Conservation (phyloP, 2,113 vertebrate genomes). For the Sylvilagus bachmani region DNA sequence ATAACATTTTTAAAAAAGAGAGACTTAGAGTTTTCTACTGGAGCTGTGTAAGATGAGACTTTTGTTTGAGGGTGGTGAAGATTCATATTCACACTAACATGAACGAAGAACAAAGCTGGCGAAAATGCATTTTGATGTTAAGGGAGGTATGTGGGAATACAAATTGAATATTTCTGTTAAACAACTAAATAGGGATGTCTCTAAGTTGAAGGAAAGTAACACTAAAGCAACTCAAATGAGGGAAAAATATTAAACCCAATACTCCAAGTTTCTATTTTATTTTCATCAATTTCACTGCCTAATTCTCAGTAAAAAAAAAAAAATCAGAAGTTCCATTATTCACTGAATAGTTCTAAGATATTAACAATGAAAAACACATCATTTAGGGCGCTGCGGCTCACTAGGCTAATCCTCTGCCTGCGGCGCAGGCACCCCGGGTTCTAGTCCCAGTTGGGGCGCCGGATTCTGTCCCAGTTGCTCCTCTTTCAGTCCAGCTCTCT, state of each 20-base stretch:
- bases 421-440: too few species aligned
- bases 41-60: neutral
- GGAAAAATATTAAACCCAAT: neutral
- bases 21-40: neutral
- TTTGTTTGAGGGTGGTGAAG: neutral
- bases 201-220: constrained; percentile 26
- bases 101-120: constrained; percentile 22
- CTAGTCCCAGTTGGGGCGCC: too few species aligned
- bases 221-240: constrained; percentile 42
- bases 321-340: neutral
- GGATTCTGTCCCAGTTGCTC: too few species aligned
- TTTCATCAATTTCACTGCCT: neutral
- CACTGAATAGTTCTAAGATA: neutral
- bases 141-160: neutral
- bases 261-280: constrained; percentile 29
- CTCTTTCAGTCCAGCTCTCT: too few species aligned
- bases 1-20: too few species aligned
- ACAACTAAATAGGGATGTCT: neutral
- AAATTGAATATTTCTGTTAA: neutral
- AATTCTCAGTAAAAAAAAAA: neutral
- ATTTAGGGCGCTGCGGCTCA: too few species aligned
- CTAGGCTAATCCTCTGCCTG: too few species aligned
- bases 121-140: constrained; percentile 21
- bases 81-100: neutral
- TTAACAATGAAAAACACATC: neutral